Evolutionary conservation across 1,140 invertebrate species (phyloP).

Genomic region (Papilio aristodemus): DNA sequence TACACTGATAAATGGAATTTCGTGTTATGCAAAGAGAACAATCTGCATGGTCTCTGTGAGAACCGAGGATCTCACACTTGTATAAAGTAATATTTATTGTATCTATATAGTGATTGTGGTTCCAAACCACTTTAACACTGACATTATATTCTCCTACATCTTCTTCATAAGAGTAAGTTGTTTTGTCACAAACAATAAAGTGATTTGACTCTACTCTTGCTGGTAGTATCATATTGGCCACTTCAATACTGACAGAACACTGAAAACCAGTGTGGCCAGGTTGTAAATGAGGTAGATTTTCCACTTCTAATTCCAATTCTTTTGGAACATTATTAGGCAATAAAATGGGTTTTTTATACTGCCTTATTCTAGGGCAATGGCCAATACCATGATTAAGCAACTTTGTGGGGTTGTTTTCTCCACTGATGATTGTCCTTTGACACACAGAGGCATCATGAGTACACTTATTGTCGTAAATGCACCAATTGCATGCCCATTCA

Average conservation of each 20-base stretch:
- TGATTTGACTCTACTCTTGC: conserved; percentile 91
- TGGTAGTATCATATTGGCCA: conserved; percentile 92
- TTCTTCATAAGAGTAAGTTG: conserved; percentile 93
- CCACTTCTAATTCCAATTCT: conserved; percentile 92
- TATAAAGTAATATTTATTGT: conserved; percentile 94
- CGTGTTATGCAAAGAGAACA: conserved; percentile 96
- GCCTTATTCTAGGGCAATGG: conserved; percentile 90
- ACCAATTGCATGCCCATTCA: conserved; percentile 97
- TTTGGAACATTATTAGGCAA: conserved; percentile 93
- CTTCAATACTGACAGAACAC: conserved; percentile 95
- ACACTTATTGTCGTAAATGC: conserved; percentile 96
- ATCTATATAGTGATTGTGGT: conserved; percentile 94
- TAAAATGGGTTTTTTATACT: conserved; percentile 84
- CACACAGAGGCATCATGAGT: conserved; percentile 92
- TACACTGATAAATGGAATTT: conserved; percentile 92
- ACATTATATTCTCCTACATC: conserved; percentile 92
- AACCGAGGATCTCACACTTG: conserved; percentile 96
- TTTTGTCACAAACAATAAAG: conserved; percentile 94
- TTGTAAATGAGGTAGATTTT: conserved; percentile 93
- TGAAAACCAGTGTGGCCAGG: conserved; percentile 92
- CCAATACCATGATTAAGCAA: conserved; percentile 87
- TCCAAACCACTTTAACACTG: conserved; percentile 94
- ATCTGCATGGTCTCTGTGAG: conserved; percentile 94
- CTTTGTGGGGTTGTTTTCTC: conserved; percentile 89
- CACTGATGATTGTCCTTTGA: conserved; percentile 90